Conservation (phyloP, 2,888 invertebrate genomes). For the Chloroclysta siterata region DNA sequence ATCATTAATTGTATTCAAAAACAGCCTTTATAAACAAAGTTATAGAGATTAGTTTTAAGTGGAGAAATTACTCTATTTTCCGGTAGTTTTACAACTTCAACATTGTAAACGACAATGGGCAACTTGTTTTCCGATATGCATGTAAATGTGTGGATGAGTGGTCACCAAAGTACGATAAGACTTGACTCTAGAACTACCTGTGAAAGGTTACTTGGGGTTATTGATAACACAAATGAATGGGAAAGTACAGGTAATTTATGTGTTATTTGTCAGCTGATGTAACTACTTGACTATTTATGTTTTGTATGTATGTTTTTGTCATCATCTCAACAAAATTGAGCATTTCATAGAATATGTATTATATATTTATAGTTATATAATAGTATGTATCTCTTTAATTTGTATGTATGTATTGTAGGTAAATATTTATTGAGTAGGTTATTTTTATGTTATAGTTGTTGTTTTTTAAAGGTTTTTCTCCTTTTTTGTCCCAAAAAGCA, state of each 20-base stretch:
- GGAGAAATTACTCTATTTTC: conserved; percentile 57
- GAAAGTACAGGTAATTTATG: conserved; percentile 17
- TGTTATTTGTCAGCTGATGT: background rate
- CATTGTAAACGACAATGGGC: conserved; percentile 75
- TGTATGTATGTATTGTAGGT: too few relatives aligned
- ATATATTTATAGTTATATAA: too few relatives aligned
- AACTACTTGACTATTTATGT: too few relatives aligned
- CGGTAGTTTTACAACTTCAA: conserved; percentile 73
- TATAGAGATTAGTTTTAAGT: conserved; percentile 51
- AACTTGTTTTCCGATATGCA: conserved; percentile 79
- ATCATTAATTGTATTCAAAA: conserved; percentile 31
- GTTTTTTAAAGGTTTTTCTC: too few relatives aligned
- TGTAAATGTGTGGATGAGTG: conserved; percentile 81
- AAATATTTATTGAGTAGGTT: too few relatives aligned
- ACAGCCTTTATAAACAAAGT: conserved; percentile 21
- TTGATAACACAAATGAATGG: conserved; percentile 30
- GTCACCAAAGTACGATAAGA: conserved; percentile 66
- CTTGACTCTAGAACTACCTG: conserved; percentile 53
- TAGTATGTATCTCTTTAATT: too few relatives aligned
- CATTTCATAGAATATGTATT: too few relatives aligned
- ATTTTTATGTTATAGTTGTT: too few relatives aligned
- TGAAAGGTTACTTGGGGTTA: conserved; percentile 44
- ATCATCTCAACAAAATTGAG: too few relatives aligned
- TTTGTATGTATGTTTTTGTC: too few relatives aligned
- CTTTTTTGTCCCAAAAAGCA: too few relatives aligned